Evolutionary conservation across 2,797 vertebrate species (phyloP), one percentile per base, ranked within the genome.

Genomic region (Echeneis naucrates): DNA sequence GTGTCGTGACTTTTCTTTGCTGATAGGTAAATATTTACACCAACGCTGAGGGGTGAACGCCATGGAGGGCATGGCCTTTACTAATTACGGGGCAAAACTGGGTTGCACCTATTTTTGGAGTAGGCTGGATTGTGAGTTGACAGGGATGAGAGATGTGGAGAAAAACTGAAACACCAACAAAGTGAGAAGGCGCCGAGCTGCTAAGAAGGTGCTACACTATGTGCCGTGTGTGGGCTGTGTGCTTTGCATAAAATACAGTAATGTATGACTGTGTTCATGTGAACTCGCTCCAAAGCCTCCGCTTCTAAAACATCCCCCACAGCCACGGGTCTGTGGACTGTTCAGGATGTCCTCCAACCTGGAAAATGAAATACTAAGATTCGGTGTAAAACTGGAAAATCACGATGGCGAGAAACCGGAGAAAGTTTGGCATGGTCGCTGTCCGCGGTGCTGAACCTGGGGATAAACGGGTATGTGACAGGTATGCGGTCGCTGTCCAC

Each of bases 1-100:
- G 62, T 57, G 88, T 89, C 91, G 89, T 89, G 88, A 90, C 89
- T 91, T 89, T 83, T 82, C 27, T 81, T 40, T 68, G 71, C 66
- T 75, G 54, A 71, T 75, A 60, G 66, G 77, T 80, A 68, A 70
- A 77, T 62, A 68, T 82, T 71, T 73, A 57, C 64, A 52, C 23
- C 53, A 10, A 56, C 37, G 40, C 48, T 35, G 23, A 33, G 54
- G 61, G 44, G 23, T 61, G 24, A 26, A 44, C 33, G 53, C 4
- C n/a, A 27, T 2, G 8, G 10, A 45, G 23, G 58, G 57, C 24
- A 37, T 74, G 66, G 45, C 10, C 12, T 33, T 62, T 26, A 47
- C 33, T 63, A 74, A 70, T 65, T 19, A 32, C 23, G 19, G 8
- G 3, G 0, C 2, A 17, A n/a, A 32, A 48, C 4, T 5, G 19